phyloP scores from a whole-genome alignment of 2,797 vertebrate genomes.

The Clarias pachynema region DNA sequence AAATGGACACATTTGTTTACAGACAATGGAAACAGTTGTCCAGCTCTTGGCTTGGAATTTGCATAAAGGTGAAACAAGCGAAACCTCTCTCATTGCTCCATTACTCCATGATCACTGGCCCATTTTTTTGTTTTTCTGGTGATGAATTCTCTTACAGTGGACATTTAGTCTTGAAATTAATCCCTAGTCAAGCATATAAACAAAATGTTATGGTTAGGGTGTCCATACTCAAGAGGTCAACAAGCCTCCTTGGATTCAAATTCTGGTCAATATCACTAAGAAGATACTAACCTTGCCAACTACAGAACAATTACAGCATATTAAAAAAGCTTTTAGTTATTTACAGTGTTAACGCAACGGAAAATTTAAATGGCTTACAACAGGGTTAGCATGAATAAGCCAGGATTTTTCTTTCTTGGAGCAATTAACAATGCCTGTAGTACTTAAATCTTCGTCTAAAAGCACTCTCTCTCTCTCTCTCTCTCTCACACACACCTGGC shows the following conservation, averaged over 20 bases:
- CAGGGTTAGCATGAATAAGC: neutral
- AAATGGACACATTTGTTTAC: neutral
- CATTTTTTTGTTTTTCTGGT: neutral
- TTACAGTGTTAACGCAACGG: neutral
- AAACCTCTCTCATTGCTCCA: neutral
- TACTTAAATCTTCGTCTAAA: conserved; percentile 58
- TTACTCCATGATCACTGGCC: neutral
- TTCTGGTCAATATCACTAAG: no score
- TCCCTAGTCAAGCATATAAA: neutral
- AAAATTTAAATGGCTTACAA: neutral
- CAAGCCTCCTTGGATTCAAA: neutral
- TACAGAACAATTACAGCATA: neutral
- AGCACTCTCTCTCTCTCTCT: neutral
- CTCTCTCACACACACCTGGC: conserved; percentile 26
- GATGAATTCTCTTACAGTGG: neutral
- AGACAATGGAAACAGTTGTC: neutral
- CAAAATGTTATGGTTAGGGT: neutral
- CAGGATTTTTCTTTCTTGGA: conserved; percentile 48
- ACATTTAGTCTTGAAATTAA: neutral
- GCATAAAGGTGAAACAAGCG: neutral
- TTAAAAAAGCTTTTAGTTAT: neutral
- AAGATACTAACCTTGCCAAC: neutral
- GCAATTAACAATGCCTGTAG: conserved; percentile 55
- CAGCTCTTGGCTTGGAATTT: neutral
- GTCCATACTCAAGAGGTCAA: neutral